Evolutionary conservation across 2,888 invertebrate species (phyloP), one percentile per base, ranked within the genome.

Genomic region (Tipula unca): DNA sequence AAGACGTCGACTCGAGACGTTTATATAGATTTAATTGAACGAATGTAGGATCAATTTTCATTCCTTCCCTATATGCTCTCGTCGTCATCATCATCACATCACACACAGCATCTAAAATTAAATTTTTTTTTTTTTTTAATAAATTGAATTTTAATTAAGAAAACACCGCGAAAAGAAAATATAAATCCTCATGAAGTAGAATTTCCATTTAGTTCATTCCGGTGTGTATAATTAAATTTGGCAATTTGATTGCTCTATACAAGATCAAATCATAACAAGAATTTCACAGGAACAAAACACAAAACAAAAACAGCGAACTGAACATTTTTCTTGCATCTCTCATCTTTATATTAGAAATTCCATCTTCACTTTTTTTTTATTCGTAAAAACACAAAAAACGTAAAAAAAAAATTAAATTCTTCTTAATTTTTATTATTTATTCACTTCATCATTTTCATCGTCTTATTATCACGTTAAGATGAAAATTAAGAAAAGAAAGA

Each of bases 141-240:
- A 69, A 69, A 69, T 69, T 69, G 69, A 69, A 69, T 69, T 69
- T 69, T 69, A 69, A 69, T 69, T 69, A 69, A 69, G 69, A 69
- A 69, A 69, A 69, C 69, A 69, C 69, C 69, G 69, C 69, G 10
- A 69, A 69, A 69, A 69, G 69, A 69, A 69, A 69, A 69, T 69
- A 69, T 69, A 69, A 69, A 69, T 69, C 69, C 69, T 69, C 25
- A 10, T 69, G 25, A 69, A 20, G 69, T 25, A 69, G 69, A 69
- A 25, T 69, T 69, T 69, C 69, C 69, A 69, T 69, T 69, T 69
- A 69, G 69, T 69, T 69, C 69, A 69, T 69, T 25, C 69, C 69
- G 69, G 69, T 69, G 69, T 69, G 69, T 69, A 69, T 69, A 69
- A 69, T 69, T 69, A 69, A 69, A 69, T 69, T 69, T 69, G 69